These are phyloP conservation scores for Sanderia malayensis DNA, from an alignment of 30 jellyfish, hydroid and myxozoan species.

Conservation along the genomic window DNA sequence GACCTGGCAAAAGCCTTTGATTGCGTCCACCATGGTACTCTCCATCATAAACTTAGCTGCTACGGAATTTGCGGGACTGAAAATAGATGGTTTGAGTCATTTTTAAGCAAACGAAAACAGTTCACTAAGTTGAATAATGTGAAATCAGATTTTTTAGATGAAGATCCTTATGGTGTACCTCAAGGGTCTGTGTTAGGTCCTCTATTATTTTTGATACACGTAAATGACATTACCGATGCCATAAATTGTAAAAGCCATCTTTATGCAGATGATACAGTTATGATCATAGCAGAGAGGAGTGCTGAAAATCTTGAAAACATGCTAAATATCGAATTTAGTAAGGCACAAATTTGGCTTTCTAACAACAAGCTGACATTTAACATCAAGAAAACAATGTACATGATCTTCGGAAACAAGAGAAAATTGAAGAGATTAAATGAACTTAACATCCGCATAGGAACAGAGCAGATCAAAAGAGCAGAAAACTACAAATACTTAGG, in stretches of 20 bases:
- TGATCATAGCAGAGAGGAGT: constrained; percentile 28
- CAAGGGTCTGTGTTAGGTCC: constrained; percentile 55
- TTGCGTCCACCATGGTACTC: constrained; percentile 25
- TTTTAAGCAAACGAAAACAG: constrained; percentile 21
- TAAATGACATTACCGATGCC: constrained; percentile 26
- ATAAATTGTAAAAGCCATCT: constrained; percentile 44
- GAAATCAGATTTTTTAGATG: constrained; percentile 32
- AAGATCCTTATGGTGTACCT: constrained; percentile 26
- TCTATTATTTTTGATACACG: constrained; percentile 32
- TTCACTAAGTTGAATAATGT: constrained; percentile 19
- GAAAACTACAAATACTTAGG: constrained; percentile 22
- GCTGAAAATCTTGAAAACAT: constrained; percentile 16
- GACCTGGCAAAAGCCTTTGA: constrained; percentile 45
- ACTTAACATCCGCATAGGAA: constrained; percentile 20
- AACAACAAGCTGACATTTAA: constrained; percentile 27
- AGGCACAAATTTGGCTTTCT: constrained; percentile 32
- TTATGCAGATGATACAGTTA: constrained; percentile 49
- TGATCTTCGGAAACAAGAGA: constrained; percentile 33
- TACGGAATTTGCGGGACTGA: constrained; percentile 8
- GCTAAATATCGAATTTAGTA: constrained; percentile 33
- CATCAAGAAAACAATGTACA: constrained; percentile 24
- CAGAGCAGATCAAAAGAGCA: constrained; percentile 2
- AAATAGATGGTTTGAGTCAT: constrained; percentile 27
- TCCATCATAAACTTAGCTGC: constrained; percentile 1
- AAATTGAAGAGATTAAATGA: constrained; percentile 1